Conservation (phyloP, 2,113 vertebrate species). For the Halichoeres trimaculatus region DNA sequence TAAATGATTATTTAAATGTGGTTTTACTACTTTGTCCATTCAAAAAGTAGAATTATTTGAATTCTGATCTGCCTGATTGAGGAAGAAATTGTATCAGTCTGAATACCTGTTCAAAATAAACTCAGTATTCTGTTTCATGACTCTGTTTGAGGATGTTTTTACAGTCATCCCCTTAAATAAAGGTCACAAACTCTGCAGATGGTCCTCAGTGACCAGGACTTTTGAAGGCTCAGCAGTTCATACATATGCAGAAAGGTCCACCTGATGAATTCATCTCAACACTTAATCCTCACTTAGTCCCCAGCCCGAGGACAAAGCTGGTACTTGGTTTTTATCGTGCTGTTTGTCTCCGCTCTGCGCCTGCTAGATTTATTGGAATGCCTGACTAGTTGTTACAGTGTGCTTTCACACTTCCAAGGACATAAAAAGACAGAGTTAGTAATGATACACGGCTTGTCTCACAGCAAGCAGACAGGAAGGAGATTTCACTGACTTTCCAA, state of each 20-base stretch:
- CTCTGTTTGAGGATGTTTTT: background rate
- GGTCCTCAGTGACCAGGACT: background rate
- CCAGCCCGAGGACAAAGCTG: slow-evolving; percentile 8
- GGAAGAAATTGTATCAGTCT: background rate
- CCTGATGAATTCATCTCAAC: background rate
- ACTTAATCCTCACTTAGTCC: slow-evolving; percentile 17
- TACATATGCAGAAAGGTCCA: background rate
- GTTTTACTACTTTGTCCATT: background rate
- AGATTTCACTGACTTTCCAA: slow-evolving; percentile 56
- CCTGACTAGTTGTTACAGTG: slow-evolving; percentile 24
- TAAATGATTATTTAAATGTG: too few species aligned
- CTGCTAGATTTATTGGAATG: slow-evolving; percentile 35
- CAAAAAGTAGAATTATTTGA: background rate
- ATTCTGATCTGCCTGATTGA: background rate
- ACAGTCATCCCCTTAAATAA: background rate
- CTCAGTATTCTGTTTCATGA: background rate
- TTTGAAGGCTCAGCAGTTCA: background rate
- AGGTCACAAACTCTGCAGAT: background rate
- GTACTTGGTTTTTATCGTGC: slow-evolving; percentile 6
- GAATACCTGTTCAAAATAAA: background rate
- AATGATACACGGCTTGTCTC: slow-evolving; percentile 54
- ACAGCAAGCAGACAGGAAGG: slow-evolving; percentile 40
- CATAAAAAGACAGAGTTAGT: slow-evolving; percentile 49
- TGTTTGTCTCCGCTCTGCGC: slow-evolving; percentile 1
- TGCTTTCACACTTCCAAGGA: slow-evolving; percentile 57